Evolutionary conservation across 2,797 vertebrate species (phyloP), one percentile per base, ranked within the genome.

Genomic region (Spondyliosoma cantharus): DNA sequence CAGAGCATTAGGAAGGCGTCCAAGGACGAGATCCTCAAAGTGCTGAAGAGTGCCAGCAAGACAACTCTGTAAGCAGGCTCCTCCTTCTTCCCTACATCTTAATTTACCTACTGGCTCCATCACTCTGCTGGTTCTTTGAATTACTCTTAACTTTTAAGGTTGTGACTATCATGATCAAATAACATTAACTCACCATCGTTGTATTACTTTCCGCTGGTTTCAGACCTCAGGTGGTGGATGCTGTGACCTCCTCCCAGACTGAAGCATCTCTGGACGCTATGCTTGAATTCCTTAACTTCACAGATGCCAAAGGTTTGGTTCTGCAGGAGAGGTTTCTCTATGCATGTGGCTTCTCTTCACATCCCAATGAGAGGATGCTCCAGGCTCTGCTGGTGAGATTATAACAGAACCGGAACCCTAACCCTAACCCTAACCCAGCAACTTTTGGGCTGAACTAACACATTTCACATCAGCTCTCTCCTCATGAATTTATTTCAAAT

Each of bases 291-390:
- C 90, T 99, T 74, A 96, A 99, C 94, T 99, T 99, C 88, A 96
- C 96, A 5, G 96, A 98, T 58, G 82, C 92, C 76, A 96, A 95
- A 58, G 90, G 92, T 52, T 74, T 94, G 24, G 29, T 96, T 56
- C 94, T 98, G 62, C 98, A 99, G 90, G 98, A 99, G 81, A 93
- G 98, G 53, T 99, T 99, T 83, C 96, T 99, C 27, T 99, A 98
- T 16, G 98, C 97, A 43, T 98, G 96, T 76, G 98, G 97, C 69
- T 98, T 99, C 77, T 95, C 98, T 50, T 97, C 98, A 53, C 97
- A 98, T 74, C 98, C 98, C 0, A 95, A 93, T 17, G 96, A 98
- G 90, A 92, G 70, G 7, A 95, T 99, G 90, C 94, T 99, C 2
- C 92, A 94, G 89, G 94, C 95, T 56, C 91, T 99, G 87, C 90